Percentiles rank a stretch among this genome's conserved stretches.
Conservation (phyloP, 2,113 vertebrate genomes). For the Ceyx cyanopectus region DNA sequence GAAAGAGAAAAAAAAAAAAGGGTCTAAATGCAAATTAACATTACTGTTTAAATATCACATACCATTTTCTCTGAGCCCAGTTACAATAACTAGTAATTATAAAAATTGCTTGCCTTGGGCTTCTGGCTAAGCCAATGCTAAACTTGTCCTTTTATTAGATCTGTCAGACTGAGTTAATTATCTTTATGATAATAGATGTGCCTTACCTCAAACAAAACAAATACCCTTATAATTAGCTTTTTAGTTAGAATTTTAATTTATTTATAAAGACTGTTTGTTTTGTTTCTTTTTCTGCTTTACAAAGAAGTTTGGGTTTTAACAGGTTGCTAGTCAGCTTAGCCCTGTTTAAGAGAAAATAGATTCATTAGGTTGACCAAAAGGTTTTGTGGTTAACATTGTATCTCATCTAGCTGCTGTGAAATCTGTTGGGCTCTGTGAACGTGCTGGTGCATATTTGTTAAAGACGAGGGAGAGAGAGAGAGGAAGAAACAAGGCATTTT, state of each 20-base stretch:
- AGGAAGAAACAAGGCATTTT: neutral
- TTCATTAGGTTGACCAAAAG: neutral
- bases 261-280: conserved; percentile 84
- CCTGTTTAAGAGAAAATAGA: neutral
- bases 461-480: neutral
- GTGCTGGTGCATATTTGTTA: neutral
- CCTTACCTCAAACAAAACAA: conserved; percentile 89
- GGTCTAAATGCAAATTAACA: conserved; percentile 85
- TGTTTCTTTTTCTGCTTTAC: conserved; percentile 62
- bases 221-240: conserved; percentile 88
- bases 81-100: conserved; percentile 91
- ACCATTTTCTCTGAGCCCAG: conserved; percentile 85
- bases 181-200: conserved; percentile 90
- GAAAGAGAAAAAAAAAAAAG: conserved; percentile 59
- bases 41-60: conserved; percentile 87
- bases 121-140: conserved; percentile 85
- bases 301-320: conserved; percentile 32
- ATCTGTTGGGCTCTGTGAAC: neutral
- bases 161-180: conserved; percentile 90
- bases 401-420: neutral
- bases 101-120: conserved; percentile 88
- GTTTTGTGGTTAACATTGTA: neutral
- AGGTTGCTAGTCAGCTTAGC: conserved; percentile 44
- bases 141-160: conserved; percentile 89
- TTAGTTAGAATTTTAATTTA: conserved; percentile 86